Evolutionary conservation across 1,140 invertebrate genomes (phyloP).

Genomic region (Dolichoris vasculosae): DNA sequence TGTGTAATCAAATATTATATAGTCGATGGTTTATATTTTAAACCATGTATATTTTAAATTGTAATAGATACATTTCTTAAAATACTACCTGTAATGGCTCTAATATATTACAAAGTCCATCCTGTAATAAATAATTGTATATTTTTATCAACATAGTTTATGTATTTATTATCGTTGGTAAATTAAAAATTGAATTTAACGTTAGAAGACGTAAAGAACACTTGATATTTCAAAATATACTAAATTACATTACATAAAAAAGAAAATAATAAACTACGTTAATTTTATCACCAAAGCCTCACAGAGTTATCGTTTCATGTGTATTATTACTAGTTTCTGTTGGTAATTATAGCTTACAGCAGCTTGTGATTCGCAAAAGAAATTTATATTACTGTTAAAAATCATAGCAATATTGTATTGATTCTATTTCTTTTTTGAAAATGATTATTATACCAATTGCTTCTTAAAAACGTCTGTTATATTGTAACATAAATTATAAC

Average conservation of each 20-base stretch:
- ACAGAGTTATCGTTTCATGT: not conserved
- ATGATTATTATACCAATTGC: not conserved
- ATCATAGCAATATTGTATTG: not conserved
- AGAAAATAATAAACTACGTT: not conserved
- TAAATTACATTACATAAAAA: too few species aligned
- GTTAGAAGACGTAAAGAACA: not conserved
- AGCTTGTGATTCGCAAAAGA: not conserved
- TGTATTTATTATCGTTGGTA: not conserved
- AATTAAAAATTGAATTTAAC: not conserved
- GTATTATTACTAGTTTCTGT: not conserved
- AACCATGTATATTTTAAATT: slow-evolving; percentile 12
- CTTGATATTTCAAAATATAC: not conserved
- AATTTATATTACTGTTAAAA: not conserved
- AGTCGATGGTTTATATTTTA: slow-evolving; percentile 6
- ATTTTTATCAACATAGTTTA: slow-evolving; percentile 14
- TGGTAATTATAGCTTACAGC: not conserved
- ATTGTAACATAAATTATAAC: not conserved
- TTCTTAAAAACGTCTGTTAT: not conserved
- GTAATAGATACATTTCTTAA: slow-evolving; percentile 9
- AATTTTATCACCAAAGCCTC: not conserved
- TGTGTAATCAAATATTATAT: slow-evolving; percentile 9
- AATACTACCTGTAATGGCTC: not conserved
- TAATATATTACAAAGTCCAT: not conserved
- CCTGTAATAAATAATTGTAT: not conserved
- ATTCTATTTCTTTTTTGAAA: not conserved